Evolutionary conservation across 1,140 invertebrate species (phyloP).

Genomic region (Babylonia areolata): DNA sequence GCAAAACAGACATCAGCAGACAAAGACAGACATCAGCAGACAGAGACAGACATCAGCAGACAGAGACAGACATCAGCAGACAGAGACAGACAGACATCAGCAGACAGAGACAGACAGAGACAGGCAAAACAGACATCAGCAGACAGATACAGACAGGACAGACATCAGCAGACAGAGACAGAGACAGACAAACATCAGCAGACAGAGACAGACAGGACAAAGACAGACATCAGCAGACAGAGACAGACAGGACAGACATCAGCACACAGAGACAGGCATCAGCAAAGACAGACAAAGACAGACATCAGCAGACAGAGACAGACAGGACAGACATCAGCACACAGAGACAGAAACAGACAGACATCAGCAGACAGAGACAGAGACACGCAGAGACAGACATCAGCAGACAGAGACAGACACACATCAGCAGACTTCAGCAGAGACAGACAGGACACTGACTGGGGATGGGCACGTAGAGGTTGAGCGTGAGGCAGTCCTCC

Average conservation of each 20-base stretch:
- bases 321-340: constrained; percentile 38
- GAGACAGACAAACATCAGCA: constrained; percentile 30
- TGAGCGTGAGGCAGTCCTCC: constrained; percentile 97
- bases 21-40: constrained; percentile 25
- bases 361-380: background rate
- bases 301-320: constrained; percentile 31
- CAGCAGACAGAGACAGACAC: background rate
- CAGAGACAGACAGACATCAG: background rate
- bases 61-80: background rate
- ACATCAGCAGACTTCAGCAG: constrained; percentile 1
- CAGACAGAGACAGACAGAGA: background rate
- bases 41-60: background rate
- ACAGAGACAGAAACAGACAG: constrained; percentile 34
- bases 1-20: constrained; percentile 29
- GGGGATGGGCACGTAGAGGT: constrained; percentile 96
- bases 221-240: background rate
- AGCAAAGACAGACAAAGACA: background rate
- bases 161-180: constrained; percentile 17
- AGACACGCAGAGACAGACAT: constrained; percentile 11
- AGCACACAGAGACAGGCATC: background rate
- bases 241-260: background rate
- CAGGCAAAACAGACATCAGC: background rate
- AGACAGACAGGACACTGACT: constrained; percentile 81
- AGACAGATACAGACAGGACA: constrained; percentile 42
- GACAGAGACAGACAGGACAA: background rate